phyloP scores from a whole-genome alignment of 1,140 invertebrate genomes.

The Caerostris extrusa region DNA sequence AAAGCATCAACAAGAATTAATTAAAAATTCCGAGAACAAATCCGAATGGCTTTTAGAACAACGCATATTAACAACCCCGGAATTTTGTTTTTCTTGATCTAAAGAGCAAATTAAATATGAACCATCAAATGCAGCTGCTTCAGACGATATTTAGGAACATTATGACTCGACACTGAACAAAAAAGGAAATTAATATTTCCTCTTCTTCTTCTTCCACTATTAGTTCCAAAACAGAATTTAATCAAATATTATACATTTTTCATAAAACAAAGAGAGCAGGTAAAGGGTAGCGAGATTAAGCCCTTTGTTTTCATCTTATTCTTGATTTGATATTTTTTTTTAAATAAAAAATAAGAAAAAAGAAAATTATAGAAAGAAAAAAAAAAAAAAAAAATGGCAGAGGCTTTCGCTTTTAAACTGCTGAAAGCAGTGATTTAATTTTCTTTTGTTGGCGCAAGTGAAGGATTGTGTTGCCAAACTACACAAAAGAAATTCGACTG shows the following conservation, averaged over 20 bases:
- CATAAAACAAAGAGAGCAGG: background rate
- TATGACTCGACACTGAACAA: background rate
- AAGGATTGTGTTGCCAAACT: background rate
- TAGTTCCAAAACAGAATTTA: background rate
- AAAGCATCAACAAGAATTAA: background rate
- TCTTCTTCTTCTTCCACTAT: background rate
- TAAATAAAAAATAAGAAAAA: background rate
- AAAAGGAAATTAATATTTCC: slow-evolving; percentile 16
- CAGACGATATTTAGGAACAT: background rate
- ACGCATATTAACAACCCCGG: background rate
- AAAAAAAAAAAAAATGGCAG: background rate
- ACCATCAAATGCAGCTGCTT: background rate
- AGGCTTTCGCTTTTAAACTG: background rate
- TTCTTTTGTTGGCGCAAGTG: background rate
- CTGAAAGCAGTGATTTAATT: slow-evolving; percentile 28
- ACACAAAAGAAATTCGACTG: background rate
- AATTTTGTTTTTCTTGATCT: background rate
- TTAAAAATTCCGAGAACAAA: background rate
- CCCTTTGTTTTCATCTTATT: background rate
- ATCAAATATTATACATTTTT: background rate
- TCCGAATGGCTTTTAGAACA: background rate
- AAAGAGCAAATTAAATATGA: slow-evolving; percentile 2
- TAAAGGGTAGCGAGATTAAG: background rate
- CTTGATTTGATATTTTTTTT: background rate
- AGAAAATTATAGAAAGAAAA: background rate